A percentile compares a stretch with the other conserved stretches of the same genome.
Evolutionary conservation across 2,888 invertebrate species (phyloP).

Genomic region (Drosophila histrio): DNA sequence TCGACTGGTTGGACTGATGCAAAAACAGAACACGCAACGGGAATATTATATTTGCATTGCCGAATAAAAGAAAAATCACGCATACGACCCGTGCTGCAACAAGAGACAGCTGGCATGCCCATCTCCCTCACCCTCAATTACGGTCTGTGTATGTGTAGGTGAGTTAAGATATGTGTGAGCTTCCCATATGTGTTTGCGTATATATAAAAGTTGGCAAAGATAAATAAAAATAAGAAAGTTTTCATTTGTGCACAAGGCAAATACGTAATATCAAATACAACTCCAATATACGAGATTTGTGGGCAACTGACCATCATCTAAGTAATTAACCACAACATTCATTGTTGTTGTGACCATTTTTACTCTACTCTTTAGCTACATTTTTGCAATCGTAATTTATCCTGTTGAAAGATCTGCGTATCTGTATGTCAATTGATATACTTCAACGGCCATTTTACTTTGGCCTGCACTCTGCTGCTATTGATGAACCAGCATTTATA

Average conservation of each 20-base stretch:
- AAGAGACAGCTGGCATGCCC: conserved; percentile 28
- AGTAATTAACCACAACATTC: conserved; percentile 19
- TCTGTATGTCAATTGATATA: conserved; percentile 34
- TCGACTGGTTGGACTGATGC: conserved; percentile 1
- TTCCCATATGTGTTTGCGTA: conserved; percentile 30
- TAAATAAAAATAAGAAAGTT: conserved; percentile 65
- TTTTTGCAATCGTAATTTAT: conserved; percentile 51
- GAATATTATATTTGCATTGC: conserved; percentile 41
- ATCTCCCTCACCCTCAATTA: too few relatives aligned
- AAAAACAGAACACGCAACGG: conserved; percentile 19
- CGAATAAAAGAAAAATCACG: conserved; percentile 45
- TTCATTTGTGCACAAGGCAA: conserved; percentile 3
- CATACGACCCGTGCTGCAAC: conserved; percentile 64
- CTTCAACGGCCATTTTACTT: conserved; percentile 61
- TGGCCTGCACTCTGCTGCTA: conserved; percentile 41
- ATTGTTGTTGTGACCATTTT: conserved; percentile 5
- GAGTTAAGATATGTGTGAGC: conserved; percentile 2
- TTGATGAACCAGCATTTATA: conserved; percentile 70
- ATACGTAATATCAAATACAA: conserved; percentile 29
- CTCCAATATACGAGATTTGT: conserved; percentile 17
- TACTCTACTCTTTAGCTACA: conserved; percentile 15
- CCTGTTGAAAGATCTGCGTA: conserved; percentile 18
- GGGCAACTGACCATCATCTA: neutral
- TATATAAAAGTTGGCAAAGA: conserved; percentile 57
- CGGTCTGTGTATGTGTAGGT: conserved; percentile 10